These are phyloP conservation scores for Centropus bengalensis DNA, from an alignment of 2,113 vertebrate species.

Conservation along the genomic window DNA sequence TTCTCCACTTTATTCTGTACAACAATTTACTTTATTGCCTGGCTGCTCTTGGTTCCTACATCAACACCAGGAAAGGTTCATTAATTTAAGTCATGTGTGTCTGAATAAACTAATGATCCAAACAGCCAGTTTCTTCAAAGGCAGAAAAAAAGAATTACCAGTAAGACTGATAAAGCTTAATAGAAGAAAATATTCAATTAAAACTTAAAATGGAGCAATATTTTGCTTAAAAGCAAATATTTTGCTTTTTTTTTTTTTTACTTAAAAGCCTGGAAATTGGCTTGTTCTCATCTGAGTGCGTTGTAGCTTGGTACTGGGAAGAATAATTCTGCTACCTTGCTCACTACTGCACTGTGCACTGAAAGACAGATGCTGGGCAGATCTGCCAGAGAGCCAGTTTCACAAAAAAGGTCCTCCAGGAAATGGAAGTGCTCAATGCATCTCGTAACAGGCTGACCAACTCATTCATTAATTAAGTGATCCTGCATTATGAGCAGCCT, in stretches of 20 bases:
- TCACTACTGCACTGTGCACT: rapidly evolving
- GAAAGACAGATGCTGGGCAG: neutral
- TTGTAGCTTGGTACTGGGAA: neutral
- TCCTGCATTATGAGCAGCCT: neutral
- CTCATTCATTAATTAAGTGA: neutral
- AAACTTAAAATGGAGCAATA: neutral
- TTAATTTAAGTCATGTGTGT: neutral
- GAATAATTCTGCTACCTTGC: neutral
- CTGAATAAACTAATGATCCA: neutral
- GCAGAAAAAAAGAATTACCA: neutral
- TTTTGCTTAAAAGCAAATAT: neutral
- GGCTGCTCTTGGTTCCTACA: neutral
- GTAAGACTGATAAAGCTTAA: neutral
- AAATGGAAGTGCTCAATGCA: neutral
- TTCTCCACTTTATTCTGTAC: neutral
- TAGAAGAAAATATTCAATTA: neutral
- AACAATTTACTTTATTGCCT: neutral
- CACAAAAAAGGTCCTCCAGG: neutral
- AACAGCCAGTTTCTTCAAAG: neutral
- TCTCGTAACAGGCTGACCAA: neutral
- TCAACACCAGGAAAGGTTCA: neutral
- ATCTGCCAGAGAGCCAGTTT: neutral
- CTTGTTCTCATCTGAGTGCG: neutral
- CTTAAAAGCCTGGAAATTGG: neutral
- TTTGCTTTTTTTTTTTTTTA: neutral